phyloP scores from a whole-genome alignment of 2,888 invertebrate species.

The Watsonalla binaria region DNA sequence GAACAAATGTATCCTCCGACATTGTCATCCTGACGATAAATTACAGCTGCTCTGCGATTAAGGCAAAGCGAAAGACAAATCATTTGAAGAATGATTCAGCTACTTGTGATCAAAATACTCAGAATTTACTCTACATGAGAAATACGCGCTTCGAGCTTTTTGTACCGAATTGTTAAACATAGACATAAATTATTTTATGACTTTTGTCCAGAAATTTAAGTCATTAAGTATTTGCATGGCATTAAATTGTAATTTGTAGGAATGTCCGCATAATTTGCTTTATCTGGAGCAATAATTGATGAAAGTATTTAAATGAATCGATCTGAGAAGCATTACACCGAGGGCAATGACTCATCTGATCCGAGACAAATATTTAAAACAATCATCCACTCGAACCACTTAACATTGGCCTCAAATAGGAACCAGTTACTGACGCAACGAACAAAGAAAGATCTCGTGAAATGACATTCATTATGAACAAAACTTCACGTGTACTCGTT shows the following conservation, averaged over 20 bases:
- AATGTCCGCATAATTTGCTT: background rate
- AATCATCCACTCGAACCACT: background rate
- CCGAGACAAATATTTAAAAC: background rate
- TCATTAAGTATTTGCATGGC: background rate
- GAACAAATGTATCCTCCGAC: slow-evolving; percentile 1
- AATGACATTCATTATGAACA: background rate
- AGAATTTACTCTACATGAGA: background rate
- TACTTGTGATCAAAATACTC: slow-evolving; percentile 13
- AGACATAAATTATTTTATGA: too few relatives aligned
- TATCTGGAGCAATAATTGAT: background rate
- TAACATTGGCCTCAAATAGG: background rate
- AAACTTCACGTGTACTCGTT: too few relatives aligned
- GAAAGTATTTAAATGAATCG: background rate
- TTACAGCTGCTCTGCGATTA: slow-evolving; percentile 11
- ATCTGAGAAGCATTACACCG: background rate
- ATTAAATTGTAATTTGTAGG: background rate
- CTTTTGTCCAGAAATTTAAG: too few relatives aligned
- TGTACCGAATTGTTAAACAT: background rate
- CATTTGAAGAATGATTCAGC: slow-evolving; percentile 13
- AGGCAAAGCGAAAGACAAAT: slow-evolving; percentile 13
- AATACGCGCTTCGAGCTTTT: background rate
- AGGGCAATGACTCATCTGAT: background rate
- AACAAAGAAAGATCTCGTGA: background rate
- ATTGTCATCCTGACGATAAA: slow-evolving; percentile 17
- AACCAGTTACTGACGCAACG: background rate